A percentile compares a stretch with the other conserved stretches of the same genome.
phyloP scores from a whole-genome alignment of 2,888 invertebrate species.

The Ichneumoninae sp. region DNA sequence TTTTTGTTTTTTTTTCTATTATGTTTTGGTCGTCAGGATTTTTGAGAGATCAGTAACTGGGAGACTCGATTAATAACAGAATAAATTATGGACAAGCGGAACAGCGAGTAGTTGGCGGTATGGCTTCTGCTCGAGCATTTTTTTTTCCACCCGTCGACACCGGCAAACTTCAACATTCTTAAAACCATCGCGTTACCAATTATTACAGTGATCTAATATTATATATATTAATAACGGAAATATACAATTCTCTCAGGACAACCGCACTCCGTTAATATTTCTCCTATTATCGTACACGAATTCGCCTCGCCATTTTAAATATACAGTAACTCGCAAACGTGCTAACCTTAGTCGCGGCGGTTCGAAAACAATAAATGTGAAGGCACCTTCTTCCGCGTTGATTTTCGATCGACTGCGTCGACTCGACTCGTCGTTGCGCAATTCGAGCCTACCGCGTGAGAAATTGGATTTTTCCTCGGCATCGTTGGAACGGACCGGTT shows the following conservation, averaged over 20 bases:
- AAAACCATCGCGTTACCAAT: slow-evolving; percentile 26
- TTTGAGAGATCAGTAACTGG: slow-evolving; percentile 19
- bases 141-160: neutral
- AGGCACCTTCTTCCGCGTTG: slow-evolving; percentile 58
- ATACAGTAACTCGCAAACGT: slow-evolving; percentile 46
- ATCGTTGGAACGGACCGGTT: slow-evolving; percentile 2
- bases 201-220: slow-evolving; percentile 31
- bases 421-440: slow-evolving; percentile 16
- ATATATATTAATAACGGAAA: slow-evolving; percentile 60
- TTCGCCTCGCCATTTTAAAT: slow-evolving; percentile 35
- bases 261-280: slow-evolving; percentile 44
- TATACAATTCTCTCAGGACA: slow-evolving; percentile 59
- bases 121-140: slow-evolving; percentile 17
- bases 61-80: slow-evolving; percentile 28
- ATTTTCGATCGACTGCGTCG: slow-evolving; percentile 25
- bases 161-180: slow-evolving; percentile 1
- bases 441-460: neutral
- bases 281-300: slow-evolving; percentile 58
- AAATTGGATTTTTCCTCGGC: neutral
- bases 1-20: neutral
- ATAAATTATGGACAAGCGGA: slow-evolving; percentile 42
- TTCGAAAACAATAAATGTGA: slow-evolving; percentile 29
- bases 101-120: slow-evolving; percentile 32
- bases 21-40: neutral
- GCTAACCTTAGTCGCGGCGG: slow-evolving; percentile 12